Conservation (phyloP, 2,797 vertebrate genomes). For the Chrosomus eos region DNA sequence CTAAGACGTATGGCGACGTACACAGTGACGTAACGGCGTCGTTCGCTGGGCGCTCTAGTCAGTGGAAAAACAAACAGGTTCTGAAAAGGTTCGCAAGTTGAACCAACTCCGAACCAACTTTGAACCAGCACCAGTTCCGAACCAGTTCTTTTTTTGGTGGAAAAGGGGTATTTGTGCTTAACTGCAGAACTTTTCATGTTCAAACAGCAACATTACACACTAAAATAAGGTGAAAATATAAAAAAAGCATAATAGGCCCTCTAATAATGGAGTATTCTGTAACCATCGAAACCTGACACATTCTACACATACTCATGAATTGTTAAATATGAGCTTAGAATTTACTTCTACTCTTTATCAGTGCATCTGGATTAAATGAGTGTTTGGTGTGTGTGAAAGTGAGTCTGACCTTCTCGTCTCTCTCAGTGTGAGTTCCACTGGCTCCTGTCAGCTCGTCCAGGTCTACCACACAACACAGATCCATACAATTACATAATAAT, state of each 20-base stretch:
- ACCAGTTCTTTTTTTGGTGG: no score
- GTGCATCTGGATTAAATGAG: conserved; percentile 30
- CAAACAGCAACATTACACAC: no score
- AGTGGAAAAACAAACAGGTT: no score
- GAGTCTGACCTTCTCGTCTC: conserved; percentile 85
- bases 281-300: background rate
- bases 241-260: background rate
- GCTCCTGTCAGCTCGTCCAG: conserved; percentile 70
- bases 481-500: background rate
- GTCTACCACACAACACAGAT: conserved; percentile 49
- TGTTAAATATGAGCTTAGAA: background rate
- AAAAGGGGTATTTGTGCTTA: no score
- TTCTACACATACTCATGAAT: background rate
- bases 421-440: conserved; percentile 81
- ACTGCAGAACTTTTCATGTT: background rate
- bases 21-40: no score
- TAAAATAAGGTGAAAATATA: no score
- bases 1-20: no score
- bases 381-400: conserved; percentile 14
- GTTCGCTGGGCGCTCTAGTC: no score
- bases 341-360: conserved; percentile 18
- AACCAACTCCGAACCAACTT: no score
- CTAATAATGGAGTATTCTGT: background rate
- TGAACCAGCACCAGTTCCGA: no score
- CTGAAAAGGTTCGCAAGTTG: no score